Evolutionary conservation across 1,140 invertebrate species (phyloP), one percentile per base, ranked within the genome.

Genomic region (Drosophila persimilis): DNA sequence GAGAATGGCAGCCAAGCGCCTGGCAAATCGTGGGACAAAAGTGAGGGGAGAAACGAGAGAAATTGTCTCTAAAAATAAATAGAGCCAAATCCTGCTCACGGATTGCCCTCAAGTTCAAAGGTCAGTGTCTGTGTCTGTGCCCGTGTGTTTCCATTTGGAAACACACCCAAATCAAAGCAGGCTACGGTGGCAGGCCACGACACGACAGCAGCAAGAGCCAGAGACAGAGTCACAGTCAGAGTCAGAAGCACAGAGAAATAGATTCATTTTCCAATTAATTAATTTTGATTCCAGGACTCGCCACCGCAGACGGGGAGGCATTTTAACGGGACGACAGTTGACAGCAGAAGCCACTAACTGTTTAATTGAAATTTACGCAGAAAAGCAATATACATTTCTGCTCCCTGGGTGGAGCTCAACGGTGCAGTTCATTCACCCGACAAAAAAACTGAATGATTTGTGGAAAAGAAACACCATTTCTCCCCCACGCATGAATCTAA

Each of bases 181-280:
- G 67, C 39, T 31, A 64, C 24, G 24, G 24, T 5, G 43, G 65
- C 50, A 48, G 35, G 67, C 20, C 22, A 64, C 47, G 35, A 57
- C 35, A 6, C 22, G 45, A 15, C 13, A 31, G 22, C 35, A 20
- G 31, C 3, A 15, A 35, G 17, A 20, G 17, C 17, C 17, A 17
- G 1, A 17, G 17, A 17, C 17, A 17, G 41, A 50, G 52, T 17
- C 17, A 17, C 35, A 50, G 52, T 17, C 20, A 59, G 47, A 50
- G 39, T 63, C 50, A 20, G 17, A 4, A 55, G 60, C 46, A 57
- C 57, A 47, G 44, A 57, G 47, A 74, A 79, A 67, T 73, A 77
- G 59, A 77, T 78, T 76, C 53, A 70, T 88, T 88, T 88, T 83
- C 72, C 79, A 79, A 89, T 88, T 83, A 83, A 88, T 88, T 83